Base-by-base conservation (phyloP, 1,140 invertebrate genomes). In the Nixonia krombeini region DNA sequence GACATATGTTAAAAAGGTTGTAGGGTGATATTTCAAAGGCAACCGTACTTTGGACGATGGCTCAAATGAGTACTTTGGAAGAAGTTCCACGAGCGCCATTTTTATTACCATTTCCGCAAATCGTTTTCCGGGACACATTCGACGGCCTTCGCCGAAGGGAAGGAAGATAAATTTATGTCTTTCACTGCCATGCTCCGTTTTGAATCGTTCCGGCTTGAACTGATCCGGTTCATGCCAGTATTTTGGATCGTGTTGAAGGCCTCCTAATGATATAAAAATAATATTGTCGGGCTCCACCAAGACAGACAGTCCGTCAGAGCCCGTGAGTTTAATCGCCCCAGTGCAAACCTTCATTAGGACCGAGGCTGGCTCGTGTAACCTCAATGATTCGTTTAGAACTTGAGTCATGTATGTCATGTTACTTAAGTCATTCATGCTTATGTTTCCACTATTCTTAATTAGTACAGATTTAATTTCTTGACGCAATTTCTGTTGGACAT, bases 131-230 rank as follows among this genome's bases (percentile, higher is more conserved):
- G 87, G 73, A 62, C 87, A 88, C 58, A 82, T 83, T 42, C 87
- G 69, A 0, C 86, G 86, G 7, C 87, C 87, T 33, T 75, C 74
- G 7, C 87, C 84, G 57, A 88, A 89, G 0, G 87, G 85, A 44
- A 87, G 45, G 68, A 71, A 87, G 5, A 73, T 51, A 37, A 67
- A 85, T 9, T 68, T 82, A 9, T 70, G 71, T 31, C 70, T 57
- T 0, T 63, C 53, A 0, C 62, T 63, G 31, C 74, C 81, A 4
- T 55, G 44, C 25, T 83, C 78, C 17, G 71, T 59, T 0, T 12
- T 41, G 44, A 79, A 88, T 59, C 88, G 74, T 23, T 90, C 88
- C 0, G 89, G 89, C 49, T 84, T 71, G 58, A 89, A 90, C 41
- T 59, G 68, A 2, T 83, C 62, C 0, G 89, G 87, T 28, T 89